These are phyloP conservation scores for Mionectes macconnelli DNA, from an alignment of 2,113 vertebrate species.

Conservation along the genomic window DNA sequence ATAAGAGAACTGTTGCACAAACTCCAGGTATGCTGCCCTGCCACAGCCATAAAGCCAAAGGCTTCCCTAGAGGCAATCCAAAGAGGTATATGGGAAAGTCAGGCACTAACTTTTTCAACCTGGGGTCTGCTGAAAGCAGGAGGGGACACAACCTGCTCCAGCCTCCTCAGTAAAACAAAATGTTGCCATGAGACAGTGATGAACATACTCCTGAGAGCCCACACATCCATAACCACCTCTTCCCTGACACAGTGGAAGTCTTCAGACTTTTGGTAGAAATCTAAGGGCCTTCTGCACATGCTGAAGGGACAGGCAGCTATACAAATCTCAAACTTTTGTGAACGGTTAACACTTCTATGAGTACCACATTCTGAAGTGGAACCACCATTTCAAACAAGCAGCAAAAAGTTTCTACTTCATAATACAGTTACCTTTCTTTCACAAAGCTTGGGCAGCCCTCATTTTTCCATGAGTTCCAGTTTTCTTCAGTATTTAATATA, in stretches of 20 bases:
- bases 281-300: background rate
- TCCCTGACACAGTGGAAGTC: background rate
- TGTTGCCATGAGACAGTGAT: background rate
- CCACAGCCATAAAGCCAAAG: background rate
- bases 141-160: background rate
- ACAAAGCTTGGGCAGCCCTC: constrained; percentile 98
- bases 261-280: background rate
- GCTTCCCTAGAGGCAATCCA: background rate
- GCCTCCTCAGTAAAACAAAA: background rate
- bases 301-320: background rate
- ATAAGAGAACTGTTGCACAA: background rate
- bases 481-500: constrained; percentile 96
- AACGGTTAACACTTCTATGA: accelerated
- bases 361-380: background rate
- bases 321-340: background rate
- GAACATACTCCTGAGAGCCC: background rate
- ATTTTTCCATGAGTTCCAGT: constrained; percentile 99
- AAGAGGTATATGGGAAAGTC: accelerated
- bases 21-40: background rate
- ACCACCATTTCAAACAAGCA: background rate
- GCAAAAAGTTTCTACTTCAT: background rate
- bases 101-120: background rate
- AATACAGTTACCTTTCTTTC: constrained; percentile 87
- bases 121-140: background rate
- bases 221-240: too few relatives aligned